phyloP scores from a whole-genome alignment of 2,113 vertebrate species.

The Pimephales promelas region DNA sequence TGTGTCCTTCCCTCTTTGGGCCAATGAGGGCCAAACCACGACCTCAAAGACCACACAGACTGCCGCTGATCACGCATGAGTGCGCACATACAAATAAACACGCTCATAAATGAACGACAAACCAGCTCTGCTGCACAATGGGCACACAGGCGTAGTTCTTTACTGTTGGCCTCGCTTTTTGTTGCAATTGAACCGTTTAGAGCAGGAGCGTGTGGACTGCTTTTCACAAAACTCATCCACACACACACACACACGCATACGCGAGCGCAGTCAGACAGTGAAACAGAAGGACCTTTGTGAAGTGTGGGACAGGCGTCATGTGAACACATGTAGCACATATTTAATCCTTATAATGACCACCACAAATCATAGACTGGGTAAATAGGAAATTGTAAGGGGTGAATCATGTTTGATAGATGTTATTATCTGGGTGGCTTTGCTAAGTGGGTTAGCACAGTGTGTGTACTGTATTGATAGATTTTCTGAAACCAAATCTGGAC shows the following conservation, averaged over 20 bases:
- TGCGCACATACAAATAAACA: not conserved
- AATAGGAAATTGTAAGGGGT: slow-evolving; percentile 12
- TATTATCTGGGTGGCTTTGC: slow-evolving; percentile 9
- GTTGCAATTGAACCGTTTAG: slow-evolving; percentile 9
- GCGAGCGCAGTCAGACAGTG: not conserved
- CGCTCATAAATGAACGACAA: not conserved
- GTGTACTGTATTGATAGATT: slow-evolving; percentile 20
- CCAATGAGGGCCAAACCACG: not conserved
- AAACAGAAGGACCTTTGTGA: slow-evolving; percentile 35
- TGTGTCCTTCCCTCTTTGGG: not conserved
- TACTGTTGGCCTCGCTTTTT: not conserved
- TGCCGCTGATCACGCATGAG: not conserved
- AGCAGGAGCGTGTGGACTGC: not conserved
- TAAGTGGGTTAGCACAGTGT: not conserved
- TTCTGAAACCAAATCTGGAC: slow-evolving; percentile 8
- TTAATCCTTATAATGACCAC: slow-evolving; percentile 34
- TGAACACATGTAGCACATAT: slow-evolving; percentile 37
- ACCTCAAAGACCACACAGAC: slow-evolving; percentile 32
- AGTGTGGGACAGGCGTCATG: not conserved
- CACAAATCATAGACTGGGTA: slow-evolving; percentile 23
- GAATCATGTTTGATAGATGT: slow-evolving; percentile 6
- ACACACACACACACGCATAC: not conserved
- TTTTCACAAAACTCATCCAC: not conserved
- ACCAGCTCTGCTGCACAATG: not conserved
- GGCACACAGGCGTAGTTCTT: not conserved